Percentiles rank a stretch among this genome's conserved stretches.
Evolutionary conservation across 2,888 invertebrate genomes (phyloP).

Genomic region (Agriopis marginaria): DNA sequence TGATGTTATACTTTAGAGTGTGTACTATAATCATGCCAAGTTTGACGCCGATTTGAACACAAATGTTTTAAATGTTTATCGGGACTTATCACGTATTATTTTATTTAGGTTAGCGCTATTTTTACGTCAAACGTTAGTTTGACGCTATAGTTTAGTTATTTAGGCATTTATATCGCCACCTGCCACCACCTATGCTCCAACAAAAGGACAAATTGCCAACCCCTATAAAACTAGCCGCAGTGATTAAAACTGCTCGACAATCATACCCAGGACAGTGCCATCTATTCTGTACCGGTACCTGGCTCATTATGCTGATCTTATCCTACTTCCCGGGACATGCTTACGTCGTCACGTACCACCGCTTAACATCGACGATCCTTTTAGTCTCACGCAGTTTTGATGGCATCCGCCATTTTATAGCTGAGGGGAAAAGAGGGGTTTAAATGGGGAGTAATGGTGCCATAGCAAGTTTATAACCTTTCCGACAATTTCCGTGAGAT

Average conservation of each 20-base stretch:
- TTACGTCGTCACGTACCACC: conserved; percentile 25
- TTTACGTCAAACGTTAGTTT: too few relatives aligned
- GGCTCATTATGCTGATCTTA: conserved; percentile 33
- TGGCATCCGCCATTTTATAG: conserved; percentile 29
- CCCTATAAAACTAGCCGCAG: conserved; percentile 10
- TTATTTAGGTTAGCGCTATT: too few relatives aligned
- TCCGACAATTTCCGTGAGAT: conserved; percentile 21
- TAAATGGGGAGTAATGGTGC: conserved; percentile 21
- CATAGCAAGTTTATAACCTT: conserved; percentile 22
- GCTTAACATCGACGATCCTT: conserved; percentile 30
- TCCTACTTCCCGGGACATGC: conserved; percentile 15
- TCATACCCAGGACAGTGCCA: neutral
- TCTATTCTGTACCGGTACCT: conserved; percentile 11
- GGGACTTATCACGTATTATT: too few relatives aligned
- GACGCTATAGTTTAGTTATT: too few relatives aligned
- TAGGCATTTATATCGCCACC: neutral
- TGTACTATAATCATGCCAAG: too few relatives aligned
- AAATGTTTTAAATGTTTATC: too few relatives aligned
- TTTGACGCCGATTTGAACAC: too few relatives aligned
- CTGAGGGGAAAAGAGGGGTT: conserved; percentile 9
- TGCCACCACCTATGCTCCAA: neutral
- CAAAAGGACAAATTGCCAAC: conserved; percentile 1
- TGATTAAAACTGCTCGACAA: neutral
- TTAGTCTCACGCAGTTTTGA: conserved; percentile 24
- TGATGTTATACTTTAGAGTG: too few relatives aligned